Evolutionary conservation across 2,113 vertebrate genomes (phyloP).

Genomic region (Antechinus flavipes): DNA sequence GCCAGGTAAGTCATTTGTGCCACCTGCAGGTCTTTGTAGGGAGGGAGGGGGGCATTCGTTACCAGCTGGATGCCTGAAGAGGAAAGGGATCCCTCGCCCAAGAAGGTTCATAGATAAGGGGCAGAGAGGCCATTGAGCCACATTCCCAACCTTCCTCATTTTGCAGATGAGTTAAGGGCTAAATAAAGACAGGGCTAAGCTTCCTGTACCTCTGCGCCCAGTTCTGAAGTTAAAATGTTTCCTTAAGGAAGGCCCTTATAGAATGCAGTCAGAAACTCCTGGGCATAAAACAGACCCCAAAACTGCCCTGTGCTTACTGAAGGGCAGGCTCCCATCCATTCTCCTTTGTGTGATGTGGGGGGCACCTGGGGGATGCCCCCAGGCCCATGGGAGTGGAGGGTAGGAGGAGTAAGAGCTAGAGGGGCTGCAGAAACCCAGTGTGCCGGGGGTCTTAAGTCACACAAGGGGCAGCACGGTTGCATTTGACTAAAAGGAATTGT

Average conservation of each 20-base stretch:
- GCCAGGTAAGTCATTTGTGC: constrained; percentile 80
- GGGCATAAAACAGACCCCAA: too few species aligned
- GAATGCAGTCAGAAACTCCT: background rate
- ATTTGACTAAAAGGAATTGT: background rate
- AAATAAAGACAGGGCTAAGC: background rate
- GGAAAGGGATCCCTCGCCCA: background rate
- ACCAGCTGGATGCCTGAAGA: background rate
- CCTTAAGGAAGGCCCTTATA: background rate
- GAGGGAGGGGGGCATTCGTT: background rate
- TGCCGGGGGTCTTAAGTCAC: too few species aligned
- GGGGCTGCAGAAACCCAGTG: too few species aligned
- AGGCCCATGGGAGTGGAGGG: too few species aligned
- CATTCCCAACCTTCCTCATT: background rate
- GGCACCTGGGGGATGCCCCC: too few species aligned
- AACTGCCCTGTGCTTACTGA: too few species aligned
- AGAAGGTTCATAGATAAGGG: background rate
- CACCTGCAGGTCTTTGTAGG: background rate
- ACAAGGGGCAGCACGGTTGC: background rate
- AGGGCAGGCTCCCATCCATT: too few species aligned
- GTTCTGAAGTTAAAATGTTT: background rate
- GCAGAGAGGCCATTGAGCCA: background rate
- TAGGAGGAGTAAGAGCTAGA: too few species aligned
- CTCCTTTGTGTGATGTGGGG: too few species aligned
- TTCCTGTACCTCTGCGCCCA: background rate
- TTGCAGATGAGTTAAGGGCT: background rate